Percentiles rank a stretch among this genome's conserved stretches.
Conservation (phyloP, 1,140 invertebrate species). For the Camponotus pennsylvanicus region DNA sequence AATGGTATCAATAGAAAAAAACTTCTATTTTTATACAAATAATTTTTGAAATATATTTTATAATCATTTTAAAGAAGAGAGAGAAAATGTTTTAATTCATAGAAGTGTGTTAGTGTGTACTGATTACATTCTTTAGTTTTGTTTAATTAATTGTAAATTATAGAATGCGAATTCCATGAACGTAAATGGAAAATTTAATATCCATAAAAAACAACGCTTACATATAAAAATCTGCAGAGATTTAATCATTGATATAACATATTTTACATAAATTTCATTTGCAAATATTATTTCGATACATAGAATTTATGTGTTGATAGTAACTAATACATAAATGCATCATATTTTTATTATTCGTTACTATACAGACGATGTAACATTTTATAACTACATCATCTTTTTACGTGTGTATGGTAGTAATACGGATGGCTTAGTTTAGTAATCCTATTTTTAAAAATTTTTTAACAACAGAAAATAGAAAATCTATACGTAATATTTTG, state of each 20-base stretch:
- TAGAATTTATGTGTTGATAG: slow-evolving; percentile 7
- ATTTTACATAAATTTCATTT: slow-evolving; percentile 10
- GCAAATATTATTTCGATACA: slow-evolving; percentile 8
- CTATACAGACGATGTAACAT: background rate
- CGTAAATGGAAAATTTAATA: slow-evolving; percentile 31
- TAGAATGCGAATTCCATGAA: slow-evolving; percentile 13
- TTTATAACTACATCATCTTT: slow-evolving; percentile 5
- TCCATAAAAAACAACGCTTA: slow-evolving; percentile 9
- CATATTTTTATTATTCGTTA: slow-evolving; percentile 13
- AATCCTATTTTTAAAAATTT: slow-evolving; percentile 1
- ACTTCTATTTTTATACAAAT: slow-evolving; percentile 43
- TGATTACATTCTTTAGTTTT: background rate
- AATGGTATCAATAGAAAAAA: slow-evolving; percentile 64
- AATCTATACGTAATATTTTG: background rate
- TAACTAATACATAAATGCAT: slow-evolving; percentile 47
- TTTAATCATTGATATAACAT: slow-evolving; percentile 13
- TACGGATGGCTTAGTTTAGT: background rate
- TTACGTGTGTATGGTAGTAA: background rate
- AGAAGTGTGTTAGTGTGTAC: background rate
- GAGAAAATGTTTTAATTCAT: background rate
- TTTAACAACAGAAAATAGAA: background rate
- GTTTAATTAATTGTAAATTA: slow-evolving; percentile 16
- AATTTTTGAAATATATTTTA: background rate
- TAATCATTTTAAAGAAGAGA: background rate
- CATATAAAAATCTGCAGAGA: background rate